Conservation (phyloP, 2,888 invertebrate genomes). For the Cistogaster globosa region DNA sequence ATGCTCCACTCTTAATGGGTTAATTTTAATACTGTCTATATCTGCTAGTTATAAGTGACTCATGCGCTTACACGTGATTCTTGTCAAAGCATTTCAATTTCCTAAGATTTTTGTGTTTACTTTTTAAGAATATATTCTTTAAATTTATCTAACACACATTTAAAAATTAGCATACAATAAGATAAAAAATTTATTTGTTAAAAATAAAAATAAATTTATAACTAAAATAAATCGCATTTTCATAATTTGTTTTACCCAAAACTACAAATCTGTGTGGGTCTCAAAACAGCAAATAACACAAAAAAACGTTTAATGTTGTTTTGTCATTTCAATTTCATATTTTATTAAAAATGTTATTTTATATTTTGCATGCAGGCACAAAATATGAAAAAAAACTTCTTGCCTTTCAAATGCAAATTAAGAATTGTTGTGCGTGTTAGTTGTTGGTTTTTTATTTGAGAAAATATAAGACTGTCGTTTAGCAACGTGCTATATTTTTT, state of each 20-base stretch:
- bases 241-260: slow-evolving; percentile 57
- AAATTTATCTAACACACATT: background rate
- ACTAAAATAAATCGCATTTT: slow-evolving; percentile 49
- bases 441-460: background rate
- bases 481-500: no score
- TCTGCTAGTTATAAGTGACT: slow-evolving; percentile 39
- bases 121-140: slow-evolving; percentile 30
- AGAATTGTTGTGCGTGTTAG: slow-evolving; percentile 2
- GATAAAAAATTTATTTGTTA: slow-evolving; percentile 6
- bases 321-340: slow-evolving; percentile 44
- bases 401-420: slow-evolving; percentile 39
- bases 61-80: slow-evolving; percentile 6
- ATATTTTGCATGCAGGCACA: slow-evolving; percentile 40
- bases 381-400: slow-evolving; percentile 43
- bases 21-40: slow-evolving; percentile 24
- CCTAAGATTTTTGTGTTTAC: slow-evolving; percentile 5
- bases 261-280: slow-evolving; percentile 57
- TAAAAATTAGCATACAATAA: slow-evolving; percentile 7
- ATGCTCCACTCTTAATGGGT: slow-evolving; percentile 6
- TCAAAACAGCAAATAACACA: slow-evolving; percentile 20
- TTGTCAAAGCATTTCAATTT: slow-evolving; percentile 14
- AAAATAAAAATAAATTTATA: slow-evolving; percentile 30
- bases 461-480: no score
- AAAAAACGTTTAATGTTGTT: slow-evolving; percentile 52
- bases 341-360: slow-evolving; percentile 42